These are phyloP conservation scores for Oncorhynchus mykiss DNA, from an alignment of 2,113 vertebrate species.

Conservation along the genomic window DNA sequence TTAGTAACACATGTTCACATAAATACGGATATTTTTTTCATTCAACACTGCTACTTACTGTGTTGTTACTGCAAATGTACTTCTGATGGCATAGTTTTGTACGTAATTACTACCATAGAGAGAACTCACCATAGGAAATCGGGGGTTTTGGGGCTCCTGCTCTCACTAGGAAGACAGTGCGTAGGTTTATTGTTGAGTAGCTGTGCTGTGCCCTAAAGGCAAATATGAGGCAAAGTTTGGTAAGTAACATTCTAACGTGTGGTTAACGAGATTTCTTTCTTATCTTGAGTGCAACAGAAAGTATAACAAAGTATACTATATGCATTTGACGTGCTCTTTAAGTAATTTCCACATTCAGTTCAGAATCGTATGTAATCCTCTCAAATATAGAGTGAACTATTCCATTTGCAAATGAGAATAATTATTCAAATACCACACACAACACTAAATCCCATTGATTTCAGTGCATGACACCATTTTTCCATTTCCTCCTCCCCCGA, in stretches of 20 bases:
- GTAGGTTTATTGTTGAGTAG: conserved; percentile 67
- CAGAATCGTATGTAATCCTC: conserved; percentile 65
- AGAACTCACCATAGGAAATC: conserved; percentile 66
- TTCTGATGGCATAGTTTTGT: conserved; percentile 74
- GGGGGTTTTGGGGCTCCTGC: conserved; percentile 65
- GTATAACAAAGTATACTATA: conserved; percentile 54
- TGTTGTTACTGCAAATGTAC: conserved; percentile 69
- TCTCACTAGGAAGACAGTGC: conserved; percentile 63
- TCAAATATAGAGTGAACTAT: conserved; percentile 72
- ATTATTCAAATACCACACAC: conserved; percentile 70
- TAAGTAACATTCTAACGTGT: conserved; percentile 60
- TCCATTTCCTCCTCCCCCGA: conserved; percentile 57
- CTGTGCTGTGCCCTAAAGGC: conserved; percentile 64
- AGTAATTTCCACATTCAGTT: conserved; percentile 67
- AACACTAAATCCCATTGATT: conserved; percentile 74
- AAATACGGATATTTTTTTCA: conserved; percentile 68
- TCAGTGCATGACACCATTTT: conserved; percentile 69
- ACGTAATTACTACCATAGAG: conserved; percentile 65
- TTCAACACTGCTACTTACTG: conserved; percentile 66
- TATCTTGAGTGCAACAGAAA: conserved; percentile 60
- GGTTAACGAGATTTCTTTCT: conserved; percentile 69
- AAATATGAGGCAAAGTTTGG: conserved; percentile 69
- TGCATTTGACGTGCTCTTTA: conserved; percentile 49
- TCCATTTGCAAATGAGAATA: conserved; percentile 64
- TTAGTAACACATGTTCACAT: conserved; percentile 74